Evolutionary conservation across 2,888 invertebrate genomes (phyloP), one percentile per base, ranked within the genome.

Genomic region (Brachyptera putata): DNA sequence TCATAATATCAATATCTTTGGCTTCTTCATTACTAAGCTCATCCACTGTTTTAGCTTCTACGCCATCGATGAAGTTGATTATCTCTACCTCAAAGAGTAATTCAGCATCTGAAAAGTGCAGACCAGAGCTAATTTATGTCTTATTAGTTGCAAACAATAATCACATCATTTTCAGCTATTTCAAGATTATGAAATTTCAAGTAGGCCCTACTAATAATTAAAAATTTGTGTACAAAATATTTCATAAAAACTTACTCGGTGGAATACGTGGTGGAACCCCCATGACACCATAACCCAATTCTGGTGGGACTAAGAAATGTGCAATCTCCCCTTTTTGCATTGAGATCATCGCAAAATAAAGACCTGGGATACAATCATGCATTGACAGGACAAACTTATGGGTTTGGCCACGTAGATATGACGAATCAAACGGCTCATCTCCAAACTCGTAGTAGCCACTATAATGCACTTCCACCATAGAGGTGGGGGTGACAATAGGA

Each of bases 251-350:
- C 11, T 34, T 61, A 69, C 84, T 80, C 11, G 84, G 81, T 61
- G 89, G 91, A 56, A 95, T 86, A 61, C 91, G 79, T 0, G 91
- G 91, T 13, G 87, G 82, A 65, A 88, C 85, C 0, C 95, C 95
- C 66, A 85, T 67, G 66, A 80, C 78, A 1, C 88, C 89, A 74
- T 84, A 95, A 60, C 89, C 89, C 62, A 87, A 82, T 62, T 85
- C 76, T 53, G 89, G 85, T 4, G 84, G 79, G 22, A 95, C 79
- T 0, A 93, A 73, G 72, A 94, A 93, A 56, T 87, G 77, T 0
- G 95, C 79, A 62, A 84, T 78, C 75, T 95, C 95, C 43, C 84
- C 84, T n/a, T 85, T 81, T 66, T 80, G 75, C 95, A 95, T 95
- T 0, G 89, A 83, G 56, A 76, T 72, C 5, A 94, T 78, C 0